A percentile compares a stretch with the other conserved stretches of the same genome.
Conservation (phyloP, 2,797 vertebrate species). For the Tarsius wallacei region DNA sequence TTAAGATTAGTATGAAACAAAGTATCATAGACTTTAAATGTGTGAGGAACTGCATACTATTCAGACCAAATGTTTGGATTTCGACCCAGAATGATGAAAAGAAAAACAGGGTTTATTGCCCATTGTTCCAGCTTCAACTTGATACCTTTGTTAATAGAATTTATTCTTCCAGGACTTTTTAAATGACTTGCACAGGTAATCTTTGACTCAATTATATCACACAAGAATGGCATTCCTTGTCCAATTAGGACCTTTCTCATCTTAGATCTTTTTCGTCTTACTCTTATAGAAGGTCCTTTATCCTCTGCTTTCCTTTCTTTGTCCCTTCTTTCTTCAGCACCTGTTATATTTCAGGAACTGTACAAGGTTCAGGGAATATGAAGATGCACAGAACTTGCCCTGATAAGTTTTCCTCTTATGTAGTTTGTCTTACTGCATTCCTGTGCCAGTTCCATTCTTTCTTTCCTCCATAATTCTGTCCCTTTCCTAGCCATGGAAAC, state of each 20-base stretch:
- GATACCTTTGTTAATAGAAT: constrained; percentile 63
- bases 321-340: neutral
- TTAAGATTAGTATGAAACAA: constrained; percentile 67
- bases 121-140: constrained; percentile 16
- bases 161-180: constrained; percentile 62
- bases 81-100: neutral
- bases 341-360: constrained; percentile 25
- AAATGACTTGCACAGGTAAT: constrained; percentile 67
- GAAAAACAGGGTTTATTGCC: neutral
- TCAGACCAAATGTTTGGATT: constrained; percentile 55
- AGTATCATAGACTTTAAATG: constrained; percentile 48
- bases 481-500: neutral
- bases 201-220: constrained; percentile 57
- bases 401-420: constrained; percentile 41
- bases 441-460: neutral
- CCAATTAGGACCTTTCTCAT: constrained; percentile 37
- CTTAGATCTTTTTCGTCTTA: constrained; percentile 63
- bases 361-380: neutral
- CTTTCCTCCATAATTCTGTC: constrained; percentile 15
- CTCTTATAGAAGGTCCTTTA: neutral
- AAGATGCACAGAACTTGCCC: neutral
- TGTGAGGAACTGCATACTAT: constrained; percentile 20
- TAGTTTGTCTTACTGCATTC: neutral
- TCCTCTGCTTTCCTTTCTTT: constrained; percentile 56
- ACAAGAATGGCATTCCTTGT: neutral